A percentile compares a stretch with the other conserved stretches of the same genome.
phyloP scores from a whole-genome alignment of 2,888 invertebrate species.

The Zaprionus lineosus region DNA sequence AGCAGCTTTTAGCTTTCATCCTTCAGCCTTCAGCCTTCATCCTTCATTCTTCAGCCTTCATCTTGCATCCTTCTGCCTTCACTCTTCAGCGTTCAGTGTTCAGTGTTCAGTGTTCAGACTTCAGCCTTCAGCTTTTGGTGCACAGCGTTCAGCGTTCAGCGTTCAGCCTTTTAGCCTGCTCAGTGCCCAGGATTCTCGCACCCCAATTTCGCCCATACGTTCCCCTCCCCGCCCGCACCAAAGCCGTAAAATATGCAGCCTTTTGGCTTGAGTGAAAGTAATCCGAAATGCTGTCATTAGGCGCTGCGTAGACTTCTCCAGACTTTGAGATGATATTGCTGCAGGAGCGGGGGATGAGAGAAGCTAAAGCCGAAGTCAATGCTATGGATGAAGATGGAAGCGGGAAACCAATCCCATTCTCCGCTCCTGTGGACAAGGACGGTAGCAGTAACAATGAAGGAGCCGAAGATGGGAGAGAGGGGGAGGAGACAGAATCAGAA shows the following conservation, averaged over 20 bases:
- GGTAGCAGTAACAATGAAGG: no score
- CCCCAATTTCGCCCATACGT: neutral
- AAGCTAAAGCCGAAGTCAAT: neutral
- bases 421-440: no score
- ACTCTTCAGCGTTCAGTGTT: constrained; percentile 4
- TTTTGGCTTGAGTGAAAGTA: constrained; percentile 67
- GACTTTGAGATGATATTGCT: neutral
- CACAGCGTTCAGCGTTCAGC: neutral
- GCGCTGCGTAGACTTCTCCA: constrained; percentile 22
- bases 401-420: no score
- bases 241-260: constrained; percentile 61
- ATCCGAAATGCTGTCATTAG: constrained; percentile 73
- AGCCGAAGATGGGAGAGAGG: no score
- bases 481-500: no score
- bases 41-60: constrained; percentile 22
- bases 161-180: constrained; percentile 29
- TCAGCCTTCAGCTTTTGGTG: constrained; percentile 23
- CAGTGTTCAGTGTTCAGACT: neutral
- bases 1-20: constrained; percentile 35
- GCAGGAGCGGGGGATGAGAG: neutral
- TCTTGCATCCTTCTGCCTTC: neutral
- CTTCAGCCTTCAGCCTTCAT: constrained; percentile 10
- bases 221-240: neutral
- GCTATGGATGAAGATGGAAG: neutral
- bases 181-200: no score